A percentile compares a stretch with the other conserved stretches of the same genome.
These are phyloP conservation scores for Harpegnathos saltator DNA, from an alignment of 1,140 invertebrate species.

Conservation along the genomic window DNA sequence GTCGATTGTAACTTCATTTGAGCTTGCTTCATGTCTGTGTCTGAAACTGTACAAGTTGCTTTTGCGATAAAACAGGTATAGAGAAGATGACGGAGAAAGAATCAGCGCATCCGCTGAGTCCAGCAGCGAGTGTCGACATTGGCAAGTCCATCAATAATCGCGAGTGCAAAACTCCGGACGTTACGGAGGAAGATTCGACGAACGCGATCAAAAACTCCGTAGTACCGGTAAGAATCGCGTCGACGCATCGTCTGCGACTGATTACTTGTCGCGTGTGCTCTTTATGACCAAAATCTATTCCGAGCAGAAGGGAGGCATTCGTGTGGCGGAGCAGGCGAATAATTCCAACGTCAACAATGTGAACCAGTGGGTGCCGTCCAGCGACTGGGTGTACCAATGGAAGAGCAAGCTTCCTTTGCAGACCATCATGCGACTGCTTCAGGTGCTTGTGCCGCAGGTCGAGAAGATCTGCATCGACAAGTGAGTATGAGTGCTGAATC, in stretches of 20 bases:
- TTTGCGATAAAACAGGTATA: conserved; percentile 88
- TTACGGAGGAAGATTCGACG: conserved; percentile 58
- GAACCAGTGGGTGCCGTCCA: conserved; percentile 92
- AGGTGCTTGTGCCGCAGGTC: conserved; percentile 99
- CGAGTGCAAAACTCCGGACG: conserved; percentile 65
- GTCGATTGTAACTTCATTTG: not conserved
- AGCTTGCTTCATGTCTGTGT: no score
- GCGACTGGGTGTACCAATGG: conserved; percentile 98
- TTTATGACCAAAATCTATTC: conserved; percentile 17
- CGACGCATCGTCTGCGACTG: no score
- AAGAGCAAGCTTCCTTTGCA: conserved; percentile 98
- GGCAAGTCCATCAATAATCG: conserved; percentile 65
- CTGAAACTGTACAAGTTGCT: conserved; percentile 3
- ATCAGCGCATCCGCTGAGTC: conserved; percentile 91
- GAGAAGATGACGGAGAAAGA: conserved; percentile 98
- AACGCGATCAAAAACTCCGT: conserved; percentile 77
- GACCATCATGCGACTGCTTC: conserved; percentile 99
- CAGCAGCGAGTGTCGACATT: conserved; percentile 77
- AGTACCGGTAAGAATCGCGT: conserved; percentile 76
- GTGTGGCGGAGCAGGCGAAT: conserved; percentile 80
- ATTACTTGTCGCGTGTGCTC: no score
- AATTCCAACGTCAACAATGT: conserved; percentile 47
- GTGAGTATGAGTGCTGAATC: conserved; percentile 87
- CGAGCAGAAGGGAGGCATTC: conserved; percentile 84
- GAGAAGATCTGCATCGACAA: conserved; percentile 99